These are phyloP conservation scores for Grammatotria lemairii DNA, from an alignment of 2,113 vertebrate species.

Conservation along the genomic window DNA sequence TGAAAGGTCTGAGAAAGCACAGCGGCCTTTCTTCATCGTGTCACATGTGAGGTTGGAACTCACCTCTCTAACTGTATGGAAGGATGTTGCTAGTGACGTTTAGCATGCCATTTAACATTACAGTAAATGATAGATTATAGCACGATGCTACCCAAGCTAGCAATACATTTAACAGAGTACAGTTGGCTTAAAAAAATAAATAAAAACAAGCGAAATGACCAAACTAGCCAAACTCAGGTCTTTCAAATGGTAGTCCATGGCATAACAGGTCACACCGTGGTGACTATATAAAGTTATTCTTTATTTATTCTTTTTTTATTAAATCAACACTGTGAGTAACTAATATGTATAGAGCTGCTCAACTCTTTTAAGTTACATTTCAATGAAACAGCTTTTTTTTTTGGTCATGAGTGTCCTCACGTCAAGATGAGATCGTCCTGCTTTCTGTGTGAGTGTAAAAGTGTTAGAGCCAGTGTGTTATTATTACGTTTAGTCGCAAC, in stretches of 20 bases:
- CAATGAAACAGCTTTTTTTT: not conserved
- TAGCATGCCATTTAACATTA: not conserved
- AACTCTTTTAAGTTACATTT: not conserved
- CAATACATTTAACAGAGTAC: not conserved
- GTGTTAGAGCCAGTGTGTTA: not conserved
- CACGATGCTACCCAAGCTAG: not conserved
- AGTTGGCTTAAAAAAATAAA: not conserved
- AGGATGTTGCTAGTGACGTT: not conserved
- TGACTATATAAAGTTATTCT: not conserved
- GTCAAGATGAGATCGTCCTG: not conserved
- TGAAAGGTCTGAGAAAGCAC: not conserved
- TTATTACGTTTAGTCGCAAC: constrained; percentile 87
- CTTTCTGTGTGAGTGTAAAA: not conserved
- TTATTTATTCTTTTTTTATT: not conserved
- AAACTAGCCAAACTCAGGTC: not conserved
- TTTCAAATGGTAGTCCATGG: not conserved
- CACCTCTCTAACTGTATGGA: not conserved
- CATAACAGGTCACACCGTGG: not conserved
- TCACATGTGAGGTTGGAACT: not conserved
- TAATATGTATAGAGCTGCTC: not conserved
- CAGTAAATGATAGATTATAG: not conserved
- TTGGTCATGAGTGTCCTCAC: not conserved
- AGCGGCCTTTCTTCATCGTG: not conserved
- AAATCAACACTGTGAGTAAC: not conserved
- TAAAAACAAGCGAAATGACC: not conserved